Evolutionary conservation across 2,888 invertebrate species (phyloP).

Genomic region (Linyphia triangularis): DNA sequence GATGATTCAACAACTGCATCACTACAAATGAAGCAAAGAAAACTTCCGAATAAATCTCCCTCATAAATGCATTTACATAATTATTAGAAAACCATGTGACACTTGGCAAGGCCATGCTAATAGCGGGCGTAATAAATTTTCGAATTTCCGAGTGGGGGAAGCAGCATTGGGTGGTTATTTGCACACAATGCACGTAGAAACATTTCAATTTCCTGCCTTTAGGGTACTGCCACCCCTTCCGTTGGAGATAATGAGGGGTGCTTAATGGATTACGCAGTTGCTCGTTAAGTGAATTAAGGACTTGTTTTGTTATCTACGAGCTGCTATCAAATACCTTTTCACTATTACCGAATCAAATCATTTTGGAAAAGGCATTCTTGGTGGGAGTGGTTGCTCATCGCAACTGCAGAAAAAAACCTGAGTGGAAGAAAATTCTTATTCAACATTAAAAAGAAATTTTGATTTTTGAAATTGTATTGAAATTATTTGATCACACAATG

Average conservation of each 20-base stretch:
- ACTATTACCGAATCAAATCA: background rate
- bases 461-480: no score
- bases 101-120: slow-evolving; percentile 59
- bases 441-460: no score
- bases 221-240: slow-evolving; percentile 23
- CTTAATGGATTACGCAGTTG: slow-evolving; percentile 57
- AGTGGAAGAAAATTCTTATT: no score
- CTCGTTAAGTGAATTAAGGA: slow-evolving; percentile 45
- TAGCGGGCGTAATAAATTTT: slow-evolving; percentile 59
- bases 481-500: no score
- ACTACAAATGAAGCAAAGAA: slow-evolving; percentile 19
- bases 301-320: slow-evolving; percentile 44
- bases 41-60: slow-evolving; percentile 24
- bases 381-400: no score
- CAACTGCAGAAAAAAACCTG: no score
- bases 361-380: no score
- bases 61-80: slow-evolving; percentile 11
- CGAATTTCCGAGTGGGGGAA: slow-evolving; percentile 47
- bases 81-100: slow-evolving; percentile 63
- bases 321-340: slow-evolving; percentile 45
- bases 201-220: slow-evolving; percentile 67
- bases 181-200: slow-evolving; percentile 51
- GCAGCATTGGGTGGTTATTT: slow-evolving; percentile 42
- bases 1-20: no score
- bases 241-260: slow-evolving; percentile 24